Evolutionary conservation across 2,888 invertebrate species (phyloP).

Genomic region (Cephus nigrinus): DNA sequence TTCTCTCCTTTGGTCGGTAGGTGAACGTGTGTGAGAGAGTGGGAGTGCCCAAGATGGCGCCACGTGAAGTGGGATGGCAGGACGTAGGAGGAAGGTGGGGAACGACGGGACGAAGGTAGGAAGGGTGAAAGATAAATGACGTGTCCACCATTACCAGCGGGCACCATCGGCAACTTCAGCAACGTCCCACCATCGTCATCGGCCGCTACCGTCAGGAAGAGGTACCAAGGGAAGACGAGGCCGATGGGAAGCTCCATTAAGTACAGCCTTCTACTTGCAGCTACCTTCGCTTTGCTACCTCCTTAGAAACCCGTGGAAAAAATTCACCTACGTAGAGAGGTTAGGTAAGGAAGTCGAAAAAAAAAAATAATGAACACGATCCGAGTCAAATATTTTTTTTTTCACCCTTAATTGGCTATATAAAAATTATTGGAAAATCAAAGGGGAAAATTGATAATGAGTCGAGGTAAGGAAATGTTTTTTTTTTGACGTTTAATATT

Average conservation of each 20-base stretch:
- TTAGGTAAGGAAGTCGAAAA: background rate
- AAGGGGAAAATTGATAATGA: background rate
- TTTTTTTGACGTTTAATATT: background rate
- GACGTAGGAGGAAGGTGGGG: constrained; percentile 39
- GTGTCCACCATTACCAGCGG: constrained; percentile 56
- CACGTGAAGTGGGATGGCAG: constrained; percentile 47
- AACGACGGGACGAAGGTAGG: constrained; percentile 40
- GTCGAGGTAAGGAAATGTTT: constrained; percentile 4
- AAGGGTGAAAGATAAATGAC: constrained; percentile 64
- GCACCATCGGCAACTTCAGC: constrained; percentile 14
- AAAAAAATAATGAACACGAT: background rate
- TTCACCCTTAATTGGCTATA: background rate
- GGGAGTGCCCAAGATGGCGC: constrained; percentile 65
- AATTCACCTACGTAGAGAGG: background rate
- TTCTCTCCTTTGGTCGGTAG: background rate
- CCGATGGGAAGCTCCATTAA: constrained; percentile 50
- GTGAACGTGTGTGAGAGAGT: constrained; percentile 34
- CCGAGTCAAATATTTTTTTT: background rate
- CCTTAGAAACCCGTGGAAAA: background rate
- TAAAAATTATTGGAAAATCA: too few relatives aligned
- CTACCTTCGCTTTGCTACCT: constrained; percentile 42
- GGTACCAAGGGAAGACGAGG: constrained; percentile 38
- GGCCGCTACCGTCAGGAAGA: constrained; percentile 30
- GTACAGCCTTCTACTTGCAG: constrained; percentile 44
- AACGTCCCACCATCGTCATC: constrained; percentile 12